Conservation (phyloP, 2,113 vertebrate genomes). For the Zapus hudsonius region DNA sequence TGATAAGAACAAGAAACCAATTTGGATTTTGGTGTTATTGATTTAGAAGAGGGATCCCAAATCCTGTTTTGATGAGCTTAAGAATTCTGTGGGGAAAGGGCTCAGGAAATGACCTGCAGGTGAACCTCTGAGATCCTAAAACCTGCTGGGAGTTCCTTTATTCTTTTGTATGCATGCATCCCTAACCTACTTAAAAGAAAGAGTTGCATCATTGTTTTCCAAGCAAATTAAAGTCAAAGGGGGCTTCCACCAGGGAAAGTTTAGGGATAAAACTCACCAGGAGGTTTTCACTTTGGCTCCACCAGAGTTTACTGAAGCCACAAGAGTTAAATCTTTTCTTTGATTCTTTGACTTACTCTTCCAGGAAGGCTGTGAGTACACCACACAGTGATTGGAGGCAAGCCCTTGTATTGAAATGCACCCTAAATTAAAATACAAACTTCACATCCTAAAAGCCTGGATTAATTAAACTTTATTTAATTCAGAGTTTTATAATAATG, state of each 20-base stretch:
- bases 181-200: constrained; percentile 15
- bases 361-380: not conserved
- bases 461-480: not conserved
- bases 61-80: not conserved
- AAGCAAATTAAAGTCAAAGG: constrained; percentile 24
- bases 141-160: not conserved
- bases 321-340: not conserved
- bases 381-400: not conserved
- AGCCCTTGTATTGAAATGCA: not conserved
- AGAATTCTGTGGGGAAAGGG: not conserved
- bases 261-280: not conserved
- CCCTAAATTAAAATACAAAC: not conserved
- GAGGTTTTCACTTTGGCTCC: not conserved
- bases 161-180: constrained; percentile 4
- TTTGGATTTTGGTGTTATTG: not conserved
- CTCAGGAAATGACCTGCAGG: not conserved
- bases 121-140: not conserved
- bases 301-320: constrained; percentile 35
- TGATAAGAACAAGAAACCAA: not conserved
- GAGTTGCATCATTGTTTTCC: constrained; percentile 34
- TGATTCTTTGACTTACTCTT: not conserved
- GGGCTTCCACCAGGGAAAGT: not conserved
- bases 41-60: not conserved
- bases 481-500: not conserved
- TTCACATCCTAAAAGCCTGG: not conserved